Percentiles rank a stretch among this genome's conserved stretches.
Conservation (phyloP, 2,113 vertebrate species). For the Lepisosteus osseus region DNA sequence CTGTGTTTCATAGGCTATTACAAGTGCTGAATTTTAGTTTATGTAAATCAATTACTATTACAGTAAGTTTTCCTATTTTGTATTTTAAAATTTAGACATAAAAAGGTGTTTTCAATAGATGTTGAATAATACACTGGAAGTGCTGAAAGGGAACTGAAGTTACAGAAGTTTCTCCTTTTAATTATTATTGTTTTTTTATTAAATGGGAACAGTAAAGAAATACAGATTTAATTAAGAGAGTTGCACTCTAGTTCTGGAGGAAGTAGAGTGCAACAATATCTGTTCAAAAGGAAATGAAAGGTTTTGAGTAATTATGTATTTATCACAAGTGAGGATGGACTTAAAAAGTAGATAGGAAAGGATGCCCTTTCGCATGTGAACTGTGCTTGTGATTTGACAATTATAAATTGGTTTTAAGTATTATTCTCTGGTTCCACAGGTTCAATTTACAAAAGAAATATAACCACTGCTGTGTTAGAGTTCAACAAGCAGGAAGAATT, state of each 20-base stretch:
- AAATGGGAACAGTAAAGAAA: not conserved
- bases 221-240: not conserved
- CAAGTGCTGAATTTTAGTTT: no score
- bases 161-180: not conserved
- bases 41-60: no score
- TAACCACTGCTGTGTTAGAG: constrained; percentile 39
- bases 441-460: constrained; percentile 36
- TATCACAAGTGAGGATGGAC: not conserved
- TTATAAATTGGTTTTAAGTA: constrained; percentile 40
- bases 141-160: not conserved
- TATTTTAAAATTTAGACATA: not conserved
- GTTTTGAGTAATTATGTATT: constrained; percentile 2
- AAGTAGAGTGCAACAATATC: constrained; percentile 1
- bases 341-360: constrained; percentile 19
- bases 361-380: constrained; percentile 25
- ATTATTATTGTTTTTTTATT: not conserved
- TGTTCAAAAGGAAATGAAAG: constrained; percentile 10
- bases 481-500: constrained; percentile 37
- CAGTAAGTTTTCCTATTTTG: no score
- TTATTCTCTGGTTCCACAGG: constrained; percentile 42
- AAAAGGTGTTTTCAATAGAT: not conserved
- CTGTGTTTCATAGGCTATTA: no score
- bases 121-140: not conserved
- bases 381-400: constrained; percentile 29
- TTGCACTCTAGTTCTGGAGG: not conserved